Conservation (phyloP, 2,888 invertebrate species). For the Melipona beecheii region DNA sequence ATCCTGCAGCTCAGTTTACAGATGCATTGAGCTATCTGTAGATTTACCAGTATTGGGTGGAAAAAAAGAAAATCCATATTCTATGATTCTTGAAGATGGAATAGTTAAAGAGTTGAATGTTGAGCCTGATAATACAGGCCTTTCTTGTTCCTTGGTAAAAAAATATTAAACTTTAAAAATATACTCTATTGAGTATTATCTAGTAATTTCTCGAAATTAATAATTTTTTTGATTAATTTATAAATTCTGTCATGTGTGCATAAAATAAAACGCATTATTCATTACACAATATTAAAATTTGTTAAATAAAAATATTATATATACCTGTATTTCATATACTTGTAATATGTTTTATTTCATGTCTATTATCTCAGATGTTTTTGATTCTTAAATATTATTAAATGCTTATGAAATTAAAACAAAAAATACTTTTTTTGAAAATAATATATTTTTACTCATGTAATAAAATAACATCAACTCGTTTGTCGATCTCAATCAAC, state of each 20-base stretch:
- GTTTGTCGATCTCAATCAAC: neutral
- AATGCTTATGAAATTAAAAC: neutral
- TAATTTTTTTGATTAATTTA: neutral
- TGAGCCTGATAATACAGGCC: conserved; percentile 96
- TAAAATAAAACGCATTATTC: conserved; percentile 4
- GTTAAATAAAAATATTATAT: neutral
- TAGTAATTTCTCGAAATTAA: conserved; percentile 1
- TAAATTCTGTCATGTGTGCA: neutral
- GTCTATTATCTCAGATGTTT: neutral
- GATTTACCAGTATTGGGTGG: conserved; percentile 91
- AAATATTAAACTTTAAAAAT: conserved; percentile 86
- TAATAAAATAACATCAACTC: neutral
- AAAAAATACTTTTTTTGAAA: neutral
- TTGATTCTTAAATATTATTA: neutral
- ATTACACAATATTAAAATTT: neutral
- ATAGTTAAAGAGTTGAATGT: conserved; percentile 92
- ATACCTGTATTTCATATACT: neutral
- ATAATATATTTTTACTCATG: neutral
- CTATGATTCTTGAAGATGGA: conserved; percentile 95
- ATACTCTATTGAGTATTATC: neutral
- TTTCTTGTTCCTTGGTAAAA: conserved; percentile 95
- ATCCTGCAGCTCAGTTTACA: conserved; percentile 91
- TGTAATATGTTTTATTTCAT: conserved; percentile 1
- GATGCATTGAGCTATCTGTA: conserved; percentile 91
- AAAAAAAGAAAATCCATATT: conserved; percentile 93